Conservation (phyloP, 2,888 invertebrate genomes). For the Chaetoderma sp. region DNA sequence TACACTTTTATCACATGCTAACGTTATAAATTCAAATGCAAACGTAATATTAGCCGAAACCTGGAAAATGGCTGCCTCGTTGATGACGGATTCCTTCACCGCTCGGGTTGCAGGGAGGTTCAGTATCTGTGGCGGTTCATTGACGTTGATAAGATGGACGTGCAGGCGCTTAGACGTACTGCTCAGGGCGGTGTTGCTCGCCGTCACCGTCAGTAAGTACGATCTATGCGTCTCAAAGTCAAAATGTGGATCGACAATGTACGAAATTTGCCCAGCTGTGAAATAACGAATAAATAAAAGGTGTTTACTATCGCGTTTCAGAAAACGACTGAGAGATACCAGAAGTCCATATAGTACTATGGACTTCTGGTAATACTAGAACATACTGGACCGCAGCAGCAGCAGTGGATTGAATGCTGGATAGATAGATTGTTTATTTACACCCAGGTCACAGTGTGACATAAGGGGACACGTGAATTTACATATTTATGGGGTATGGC, state of each 20-base stretch:
- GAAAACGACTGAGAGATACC: no score
- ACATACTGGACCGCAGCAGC: no score
- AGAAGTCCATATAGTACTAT: no score
- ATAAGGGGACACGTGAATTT: no score
- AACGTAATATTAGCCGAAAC: background rate
- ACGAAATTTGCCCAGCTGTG: conserved; percentile 2
- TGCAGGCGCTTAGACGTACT: background rate
- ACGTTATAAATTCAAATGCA: no score
- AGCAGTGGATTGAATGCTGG: no score
- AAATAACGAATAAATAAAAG: background rate
- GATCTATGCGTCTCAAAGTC: conserved; percentile 2
- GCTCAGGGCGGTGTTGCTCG: background rate
- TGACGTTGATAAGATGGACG: background rate
- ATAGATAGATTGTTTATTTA: no score
- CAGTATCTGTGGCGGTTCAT: background rate
- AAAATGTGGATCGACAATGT: background rate
- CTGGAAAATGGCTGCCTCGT: background rate
- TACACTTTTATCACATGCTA: no score
- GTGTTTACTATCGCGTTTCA: no score
- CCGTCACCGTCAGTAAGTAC: background rate
- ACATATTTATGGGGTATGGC: no score
- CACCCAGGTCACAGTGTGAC: no score
- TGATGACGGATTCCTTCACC: background rate
- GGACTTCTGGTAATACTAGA: no score
- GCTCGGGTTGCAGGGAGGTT: background rate